Evolutionary conservation across 2,113 vertebrate species (phyloP).

Genomic region (Crotalus helleri): DNA sequence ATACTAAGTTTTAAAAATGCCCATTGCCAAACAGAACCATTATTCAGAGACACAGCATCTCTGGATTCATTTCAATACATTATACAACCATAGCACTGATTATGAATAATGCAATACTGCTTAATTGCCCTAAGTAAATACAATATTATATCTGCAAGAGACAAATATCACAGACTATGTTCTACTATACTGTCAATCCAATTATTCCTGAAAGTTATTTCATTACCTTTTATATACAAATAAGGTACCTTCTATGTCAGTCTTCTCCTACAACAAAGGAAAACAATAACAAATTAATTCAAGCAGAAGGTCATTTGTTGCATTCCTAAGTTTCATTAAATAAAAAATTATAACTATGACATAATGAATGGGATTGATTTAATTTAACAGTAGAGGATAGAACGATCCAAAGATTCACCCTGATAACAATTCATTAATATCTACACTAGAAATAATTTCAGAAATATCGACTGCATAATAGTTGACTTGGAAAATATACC

Average conservation of each 20-base stretch:
- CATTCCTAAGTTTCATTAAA: background rate
- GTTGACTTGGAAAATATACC: background rate
- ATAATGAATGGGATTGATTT: background rate
- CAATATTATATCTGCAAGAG: background rate
- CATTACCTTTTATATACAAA: slow-evolving; percentile 95
- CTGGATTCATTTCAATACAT: background rate
- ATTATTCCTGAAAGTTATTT: background rate
- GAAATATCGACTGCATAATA: background rate
- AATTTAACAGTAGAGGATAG: background rate
- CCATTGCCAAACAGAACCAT: background rate
- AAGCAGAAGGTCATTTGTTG: background rate
- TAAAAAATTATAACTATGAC: background rate
- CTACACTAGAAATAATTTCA: background rate
- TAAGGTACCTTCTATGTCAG: slow-evolving; percentile 93
- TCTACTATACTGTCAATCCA: background rate
- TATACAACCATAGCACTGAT: background rate
- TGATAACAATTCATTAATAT: background rate
- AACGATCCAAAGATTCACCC: background rate
- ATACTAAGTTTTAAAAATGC: background rate
- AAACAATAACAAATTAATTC: slow-evolving; percentile 24
- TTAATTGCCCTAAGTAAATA: background rate
- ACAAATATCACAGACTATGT: background rate
- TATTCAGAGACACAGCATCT: background rate
- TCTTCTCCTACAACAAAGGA: slow-evolving; percentile 86
- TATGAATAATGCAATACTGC: background rate